Evolutionary conservation across 2,797 vertebrate genomes (phyloP).

Genomic region (Micropoecilia bifurca): DNA sequence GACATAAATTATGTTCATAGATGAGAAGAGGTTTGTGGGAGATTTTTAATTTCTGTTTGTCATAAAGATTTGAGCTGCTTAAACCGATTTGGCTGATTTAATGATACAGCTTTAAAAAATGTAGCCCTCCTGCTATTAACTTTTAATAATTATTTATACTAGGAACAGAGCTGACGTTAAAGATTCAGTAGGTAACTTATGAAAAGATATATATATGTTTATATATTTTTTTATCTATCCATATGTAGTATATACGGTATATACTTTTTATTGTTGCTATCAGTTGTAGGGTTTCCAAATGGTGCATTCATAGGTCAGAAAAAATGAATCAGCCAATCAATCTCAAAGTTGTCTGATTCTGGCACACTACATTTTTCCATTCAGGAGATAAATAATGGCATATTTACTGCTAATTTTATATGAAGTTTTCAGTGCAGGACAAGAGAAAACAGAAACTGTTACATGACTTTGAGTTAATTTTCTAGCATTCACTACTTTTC

Average conservation of each 20-base stretch:
- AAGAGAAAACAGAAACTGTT: not conserved
- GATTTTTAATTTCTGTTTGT: too few relatives aligned
- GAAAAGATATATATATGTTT: too few relatives aligned
- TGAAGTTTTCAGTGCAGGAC: not conserved
- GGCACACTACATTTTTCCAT: not conserved
- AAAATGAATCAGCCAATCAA: not conserved
- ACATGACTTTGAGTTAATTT: not conserved
- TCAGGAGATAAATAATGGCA: not conserved
- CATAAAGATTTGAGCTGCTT: not conserved
- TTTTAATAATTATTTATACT: not conserved
- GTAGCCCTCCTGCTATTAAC: not conserved
- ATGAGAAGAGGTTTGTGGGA: not conserved
- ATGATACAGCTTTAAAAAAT: not conserved
- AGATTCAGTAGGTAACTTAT: too few relatives aligned
- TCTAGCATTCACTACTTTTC: not conserved
- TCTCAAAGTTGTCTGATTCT: not conserved
- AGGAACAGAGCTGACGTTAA: not conserved
- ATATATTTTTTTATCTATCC: not conserved
- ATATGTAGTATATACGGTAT: not conserved
- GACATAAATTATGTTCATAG: slow-evolving; percentile 1
- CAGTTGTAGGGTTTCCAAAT: too few relatives aligned
- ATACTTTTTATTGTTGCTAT: too few relatives aligned
- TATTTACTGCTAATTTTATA: not conserved
- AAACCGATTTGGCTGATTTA: not conserved
- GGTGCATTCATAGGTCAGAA: not conserved